Evolutionary conservation across 2,113 vertebrate species (phyloP).

Genomic region (Dasyornis broadbenti): DNA sequence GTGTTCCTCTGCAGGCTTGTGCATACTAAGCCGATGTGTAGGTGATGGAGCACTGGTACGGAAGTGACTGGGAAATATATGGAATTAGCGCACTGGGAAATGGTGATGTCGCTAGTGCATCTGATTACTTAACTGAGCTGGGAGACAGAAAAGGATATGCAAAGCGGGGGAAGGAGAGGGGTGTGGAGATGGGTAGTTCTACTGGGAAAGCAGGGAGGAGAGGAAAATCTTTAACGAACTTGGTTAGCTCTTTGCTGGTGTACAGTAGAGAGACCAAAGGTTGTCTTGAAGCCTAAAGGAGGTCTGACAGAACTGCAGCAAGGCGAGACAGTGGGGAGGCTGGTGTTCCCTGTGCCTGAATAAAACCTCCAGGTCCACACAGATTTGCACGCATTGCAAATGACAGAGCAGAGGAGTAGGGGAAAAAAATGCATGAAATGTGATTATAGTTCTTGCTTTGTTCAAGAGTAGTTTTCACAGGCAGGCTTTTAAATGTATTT

Average conservation of each 20-base stretch:
- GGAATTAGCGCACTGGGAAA: not conserved
- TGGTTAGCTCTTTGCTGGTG: not conserved
- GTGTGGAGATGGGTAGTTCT: not conserved
- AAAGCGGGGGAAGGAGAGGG: not conserved
- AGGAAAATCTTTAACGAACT: not conserved
- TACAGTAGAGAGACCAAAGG: not conserved
- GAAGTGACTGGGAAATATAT: not conserved
- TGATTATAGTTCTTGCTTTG: conserved; percentile 15
- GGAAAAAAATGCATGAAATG: not conserved
- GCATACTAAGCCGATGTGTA: not conserved
- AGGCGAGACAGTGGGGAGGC: not conserved
- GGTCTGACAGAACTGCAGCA: not conserved
- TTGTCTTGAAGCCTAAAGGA: not conserved
- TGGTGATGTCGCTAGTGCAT: accelerated
- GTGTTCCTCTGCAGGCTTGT: not conserved
- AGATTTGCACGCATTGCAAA: not conserved
- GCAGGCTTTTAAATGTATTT: not conserved
- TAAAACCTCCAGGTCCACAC: not conserved
- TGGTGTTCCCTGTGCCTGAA: not conserved
- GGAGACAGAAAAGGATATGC: not conserved
- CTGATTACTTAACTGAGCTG: not conserved
- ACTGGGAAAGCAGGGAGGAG: not conserved
- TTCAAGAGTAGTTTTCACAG: not conserved
- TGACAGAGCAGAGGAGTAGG: not conserved
- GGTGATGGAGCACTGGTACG: not conserved